phyloP scores from a whole-genome alignment of 2,113 vertebrate genomes.

The Tetraodon nigroviridis region DNA sequence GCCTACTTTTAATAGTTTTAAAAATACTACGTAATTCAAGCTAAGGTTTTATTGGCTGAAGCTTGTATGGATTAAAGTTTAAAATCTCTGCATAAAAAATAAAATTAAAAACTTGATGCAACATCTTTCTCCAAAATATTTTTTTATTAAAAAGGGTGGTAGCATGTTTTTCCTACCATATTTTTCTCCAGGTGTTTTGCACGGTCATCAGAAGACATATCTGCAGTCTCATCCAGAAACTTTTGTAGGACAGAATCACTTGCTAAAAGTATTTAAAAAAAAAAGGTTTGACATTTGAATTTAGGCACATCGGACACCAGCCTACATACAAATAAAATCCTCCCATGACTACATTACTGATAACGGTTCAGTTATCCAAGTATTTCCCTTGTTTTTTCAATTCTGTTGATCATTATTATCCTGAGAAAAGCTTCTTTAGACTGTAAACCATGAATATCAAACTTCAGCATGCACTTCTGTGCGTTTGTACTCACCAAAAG shows the following conservation, averaged over 20 bases:
- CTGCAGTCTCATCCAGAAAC: constrained; percentile 86
- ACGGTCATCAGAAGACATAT: constrained; percentile 84
- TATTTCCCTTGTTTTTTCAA: too few species aligned
- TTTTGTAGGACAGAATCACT: constrained; percentile 84
- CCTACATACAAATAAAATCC: not conserved
- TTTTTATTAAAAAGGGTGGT: too few species aligned
- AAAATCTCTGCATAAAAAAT: too few species aligned
- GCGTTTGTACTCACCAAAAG: constrained; percentile 80
- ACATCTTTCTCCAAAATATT: too few species aligned
- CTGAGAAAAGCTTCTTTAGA: too few species aligned
- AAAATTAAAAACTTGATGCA: too few species aligned
- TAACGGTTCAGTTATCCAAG: not conserved
- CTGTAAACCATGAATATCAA: too few species aligned
- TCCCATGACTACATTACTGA: not conserved
- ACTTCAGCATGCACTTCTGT: not conserved
- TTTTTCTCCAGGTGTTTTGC: constrained; percentile 88
- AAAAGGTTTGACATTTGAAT: not conserved
- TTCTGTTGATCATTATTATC: not conserved
- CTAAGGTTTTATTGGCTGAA: too few species aligned
- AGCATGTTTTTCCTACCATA: constrained; percentile 71
- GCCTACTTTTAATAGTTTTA: not conserved
- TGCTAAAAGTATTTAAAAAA: constrained; percentile 61
- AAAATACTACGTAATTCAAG: not conserved
- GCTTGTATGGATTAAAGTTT: too few species aligned
- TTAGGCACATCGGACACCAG: not conserved